phyloP scores from a whole-genome alignment of 2,113 vertebrate genomes.

The Ammodytes dubius region DNA sequence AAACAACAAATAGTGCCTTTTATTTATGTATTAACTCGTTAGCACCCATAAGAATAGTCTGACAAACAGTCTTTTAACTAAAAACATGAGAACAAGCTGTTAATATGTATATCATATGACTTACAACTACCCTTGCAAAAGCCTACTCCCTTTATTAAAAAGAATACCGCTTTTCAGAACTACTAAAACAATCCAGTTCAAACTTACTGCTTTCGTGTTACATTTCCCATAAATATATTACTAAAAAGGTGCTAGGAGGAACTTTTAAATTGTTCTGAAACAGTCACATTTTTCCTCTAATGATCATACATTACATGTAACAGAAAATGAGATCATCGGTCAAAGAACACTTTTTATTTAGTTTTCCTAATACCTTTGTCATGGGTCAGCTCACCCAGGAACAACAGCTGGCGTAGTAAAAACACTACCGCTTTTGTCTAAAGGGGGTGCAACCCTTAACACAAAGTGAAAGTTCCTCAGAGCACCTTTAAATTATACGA shows the following conservation, averaged over 20 bases:
- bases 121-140: not conserved
- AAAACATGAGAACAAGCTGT: not conserved
- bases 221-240: not conserved
- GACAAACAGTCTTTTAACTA: not conserved
- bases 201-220: not conserved
- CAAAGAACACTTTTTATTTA: too few relatives aligned
- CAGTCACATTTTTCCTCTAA: too few relatives aligned
- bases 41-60: not conserved
- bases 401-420: too few relatives aligned
- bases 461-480: too few relatives aligned
- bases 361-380: too few relatives aligned
- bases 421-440: too few relatives aligned
- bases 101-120: not conserved
- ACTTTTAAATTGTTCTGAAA: too few relatives aligned
- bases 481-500: not conserved
- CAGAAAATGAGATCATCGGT: too few relatives aligned
- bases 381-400: too few relatives aligned
- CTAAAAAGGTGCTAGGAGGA: too few relatives aligned
- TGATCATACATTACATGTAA: too few relatives aligned
- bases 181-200: not conserved
- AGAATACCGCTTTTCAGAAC: not conserved
- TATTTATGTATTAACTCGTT: conserved; percentile 2
- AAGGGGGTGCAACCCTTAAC: too few relatives aligned
- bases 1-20: not conserved
- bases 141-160: not conserved